These are phyloP conservation scores for Dallia pectoralis DNA, from an alignment of 2,797 vertebrate genomes.

Conservation along the genomic window DNA sequence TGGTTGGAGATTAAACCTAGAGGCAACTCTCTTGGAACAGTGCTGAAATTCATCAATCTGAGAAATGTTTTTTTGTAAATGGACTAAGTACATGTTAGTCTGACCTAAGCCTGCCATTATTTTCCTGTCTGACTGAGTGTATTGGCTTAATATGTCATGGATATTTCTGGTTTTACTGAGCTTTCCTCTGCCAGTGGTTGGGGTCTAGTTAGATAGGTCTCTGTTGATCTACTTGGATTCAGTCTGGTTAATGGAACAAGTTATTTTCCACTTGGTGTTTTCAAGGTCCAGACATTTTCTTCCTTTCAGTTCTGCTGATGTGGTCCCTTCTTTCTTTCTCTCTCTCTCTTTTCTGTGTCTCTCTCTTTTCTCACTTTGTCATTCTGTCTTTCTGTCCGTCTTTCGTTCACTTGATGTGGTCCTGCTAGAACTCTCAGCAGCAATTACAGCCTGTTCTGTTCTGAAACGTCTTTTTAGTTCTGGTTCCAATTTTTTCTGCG, in stretches of 20 bases:
- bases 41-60: background rate
- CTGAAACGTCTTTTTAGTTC: constrained; percentile 44
- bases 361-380: background rate
- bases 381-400: background rate
- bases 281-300: constrained; percentile 41
- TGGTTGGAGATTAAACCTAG: too few species aligned
- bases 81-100: too few species aligned
- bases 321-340: constrained; percentile 43
- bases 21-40: background rate
- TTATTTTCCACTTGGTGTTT: constrained; percentile 58
- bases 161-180: background rate
- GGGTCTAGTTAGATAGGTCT: constrained; percentile 51
- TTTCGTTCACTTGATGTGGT: constrained; percentile 61
- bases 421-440: constrained; percentile 51
- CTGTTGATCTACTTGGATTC: constrained; percentile 50
- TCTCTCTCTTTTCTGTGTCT: background rate
- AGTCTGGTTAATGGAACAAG: constrained; percentile 50
- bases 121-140: too few species aligned
- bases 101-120: too few species aligned
- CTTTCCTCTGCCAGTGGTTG: constrained; percentile 58
- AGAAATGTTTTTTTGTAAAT: too few species aligned
- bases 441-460: constrained; percentile 50
- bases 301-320: constrained; percentile 47
- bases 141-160: background rate
- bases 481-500: constrained; percentile 54